phyloP scores from a whole-genome alignment of 2,797 vertebrate genomes.

The Sebastes nivosus region DNA sequence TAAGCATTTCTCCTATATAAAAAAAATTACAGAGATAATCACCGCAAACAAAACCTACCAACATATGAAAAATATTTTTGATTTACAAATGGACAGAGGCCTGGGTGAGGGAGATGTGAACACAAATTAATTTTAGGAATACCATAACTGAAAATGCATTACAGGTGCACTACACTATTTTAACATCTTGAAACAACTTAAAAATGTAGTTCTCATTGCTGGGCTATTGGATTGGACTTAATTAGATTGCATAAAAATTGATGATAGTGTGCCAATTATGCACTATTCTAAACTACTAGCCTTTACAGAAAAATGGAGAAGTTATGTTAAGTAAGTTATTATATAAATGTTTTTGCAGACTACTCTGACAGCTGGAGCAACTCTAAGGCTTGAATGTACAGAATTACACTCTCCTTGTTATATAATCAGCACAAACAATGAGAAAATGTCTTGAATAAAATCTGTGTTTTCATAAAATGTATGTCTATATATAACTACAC shows the following conservation, averaged over 20 bases:
- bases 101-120: neutral
- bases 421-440: neutral
- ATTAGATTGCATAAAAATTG: neutral
- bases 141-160: neutral
- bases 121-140: neutral
- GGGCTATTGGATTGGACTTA: neutral
- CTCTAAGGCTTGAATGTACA: neutral
- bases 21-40: neutral
- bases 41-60: neutral
- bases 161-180: neutral
- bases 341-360: neutral
- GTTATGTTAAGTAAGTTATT: neutral
- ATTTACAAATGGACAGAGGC: neutral
- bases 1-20: neutral
- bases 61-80: neutral
- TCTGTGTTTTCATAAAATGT: neutral
- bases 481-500: neutral
- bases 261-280: neutral
- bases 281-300: neutral
- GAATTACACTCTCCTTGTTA: neutral
- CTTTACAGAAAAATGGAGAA: neutral
- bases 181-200: neutral
- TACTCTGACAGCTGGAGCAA: neutral
- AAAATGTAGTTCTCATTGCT: neutral
- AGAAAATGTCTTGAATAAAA: neutral